Base-by-base conservation (phyloP, 2,797 vertebrate species). In the Thaleichthys pacificus region DNA sequence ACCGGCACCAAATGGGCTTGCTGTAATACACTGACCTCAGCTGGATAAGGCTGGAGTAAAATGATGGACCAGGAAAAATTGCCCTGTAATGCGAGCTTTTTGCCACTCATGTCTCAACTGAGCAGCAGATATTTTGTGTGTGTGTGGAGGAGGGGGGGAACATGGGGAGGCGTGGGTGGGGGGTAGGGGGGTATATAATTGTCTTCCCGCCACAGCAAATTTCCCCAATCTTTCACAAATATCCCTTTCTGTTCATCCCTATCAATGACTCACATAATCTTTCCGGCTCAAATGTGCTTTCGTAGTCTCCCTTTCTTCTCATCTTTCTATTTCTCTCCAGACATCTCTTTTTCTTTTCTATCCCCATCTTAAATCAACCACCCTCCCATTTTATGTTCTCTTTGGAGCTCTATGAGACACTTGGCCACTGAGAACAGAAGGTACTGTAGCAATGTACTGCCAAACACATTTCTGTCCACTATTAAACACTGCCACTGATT, bases 11-110 rank as follows among this genome's bases (percentile, higher is more conserved):
- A 81, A 82, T 80, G 70, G 69, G 69, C 70, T 81, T 42, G 76
- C 70, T 72, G 54, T 83, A 82, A 88, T 81, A 81, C 82, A 74
- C 81, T 8, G 77, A 42, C 78, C 81, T 61, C 66, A 64, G 42
- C 79, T 74, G 71, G 75, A 77, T 71, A 72, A 79, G 66, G 32
- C 22, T 15, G 58, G 58, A 74, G 82, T 28, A 81, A 71, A 82
- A 75, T 76, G 81, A 81, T 49, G 35, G 26, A 84, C 77, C 85
- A 81, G 77, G 77, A 79, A 78, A 89, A 88, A 89, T 88, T 72
- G 78, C 75, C 71, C 68, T 35, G 58, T 88, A 88, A 88, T 90
- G 70, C 22, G 49, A 61, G 73, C 62, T 85, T 77, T 87, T 78
- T 81, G 65, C 68, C 75, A 49, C 30, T 69, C 35, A 38, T 26